These are phyloP conservation scores for Hylyphantes graminicola DNA, from an alignment of 1,140 invertebrate species.

Conservation along the genomic window DNA sequence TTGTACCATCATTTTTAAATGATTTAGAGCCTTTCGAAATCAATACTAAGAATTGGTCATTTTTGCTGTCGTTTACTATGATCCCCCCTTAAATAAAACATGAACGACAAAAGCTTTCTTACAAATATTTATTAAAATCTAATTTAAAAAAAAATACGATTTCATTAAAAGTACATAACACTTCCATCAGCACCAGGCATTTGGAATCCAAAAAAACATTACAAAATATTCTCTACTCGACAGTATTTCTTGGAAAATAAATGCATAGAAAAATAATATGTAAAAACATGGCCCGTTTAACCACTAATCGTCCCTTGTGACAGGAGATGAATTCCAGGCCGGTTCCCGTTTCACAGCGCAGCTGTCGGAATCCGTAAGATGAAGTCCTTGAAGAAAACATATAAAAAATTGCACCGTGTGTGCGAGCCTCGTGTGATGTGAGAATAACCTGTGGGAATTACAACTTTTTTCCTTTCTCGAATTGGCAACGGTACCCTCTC, in stretches of 20 bases:
- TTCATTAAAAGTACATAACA: conserved; percentile 22
- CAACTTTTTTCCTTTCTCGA: background rate
- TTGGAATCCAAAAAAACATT: conserved; percentile 27
- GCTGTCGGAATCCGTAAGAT: conserved; percentile 25
- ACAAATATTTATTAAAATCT: too few species aligned
- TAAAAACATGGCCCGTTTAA: background rate
- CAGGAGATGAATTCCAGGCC: conserved; percentile 37
- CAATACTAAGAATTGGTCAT: too few species aligned
- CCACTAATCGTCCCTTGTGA: conserved; percentile 14
- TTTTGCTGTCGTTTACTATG: too few species aligned
- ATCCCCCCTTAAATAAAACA: too few species aligned
- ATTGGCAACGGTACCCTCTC: background rate
- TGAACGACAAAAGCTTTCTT: too few species aligned
- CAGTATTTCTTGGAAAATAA: conserved; percentile 21
- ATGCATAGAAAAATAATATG: conserved; percentile 39
- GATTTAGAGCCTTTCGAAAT: too few species aligned
- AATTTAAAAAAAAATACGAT: background rate
- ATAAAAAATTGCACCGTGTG: conserved; percentile 43
- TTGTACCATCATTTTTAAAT: too few species aligned
- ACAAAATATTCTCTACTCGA: conserved; percentile 52
- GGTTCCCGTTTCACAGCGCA: conserved; percentile 37
- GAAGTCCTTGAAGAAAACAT: conserved; percentile 17
- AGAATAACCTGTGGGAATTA: conserved; percentile 10
- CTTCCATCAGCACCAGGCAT: conserved; percentile 44
- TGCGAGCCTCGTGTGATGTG: background rate